These are phyloP conservation scores for Sisor rabdophorus DNA, from an alignment of 2,113 vertebrate genomes.

Conservation along the genomic window DNA sequence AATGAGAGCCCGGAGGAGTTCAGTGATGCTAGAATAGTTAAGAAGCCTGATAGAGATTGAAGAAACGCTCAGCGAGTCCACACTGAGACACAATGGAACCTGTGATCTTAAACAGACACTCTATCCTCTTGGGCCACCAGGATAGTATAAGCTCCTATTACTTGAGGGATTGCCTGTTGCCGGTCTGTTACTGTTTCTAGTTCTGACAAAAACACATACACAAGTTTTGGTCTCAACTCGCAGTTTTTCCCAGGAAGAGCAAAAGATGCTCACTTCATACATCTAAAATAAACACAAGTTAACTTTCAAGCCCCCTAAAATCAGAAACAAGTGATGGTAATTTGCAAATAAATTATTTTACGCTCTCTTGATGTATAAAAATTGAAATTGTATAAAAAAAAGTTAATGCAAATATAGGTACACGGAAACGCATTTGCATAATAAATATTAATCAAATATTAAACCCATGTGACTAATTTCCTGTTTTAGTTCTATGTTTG, in stretches of 20 bases:
- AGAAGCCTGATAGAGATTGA: constrained; percentile 31
- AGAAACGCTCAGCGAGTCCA: constrained; percentile 48
- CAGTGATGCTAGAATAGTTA: constrained; percentile 54
- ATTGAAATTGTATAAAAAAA: too few species aligned
- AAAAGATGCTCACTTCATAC: not conserved
- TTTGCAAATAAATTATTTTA: too few species aligned
- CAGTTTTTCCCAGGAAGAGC: not conserved
- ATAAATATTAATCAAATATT: too few species aligned
- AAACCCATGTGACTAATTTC: too few species aligned
- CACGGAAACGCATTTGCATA: too few species aligned
- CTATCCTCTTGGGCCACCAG: constrained; percentile 57
- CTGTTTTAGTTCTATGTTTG: too few species aligned
- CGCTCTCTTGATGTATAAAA: too few species aligned
- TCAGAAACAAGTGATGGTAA: too few species aligned
- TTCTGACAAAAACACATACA: constrained; percentile 8
- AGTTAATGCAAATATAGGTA: too few species aligned
- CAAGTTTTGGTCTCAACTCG: not conserved
- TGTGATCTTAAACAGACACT: constrained; percentile 69
- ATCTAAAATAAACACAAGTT: constrained; percentile 12
- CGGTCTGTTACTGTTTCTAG: constrained; percentile 44
- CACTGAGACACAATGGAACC: constrained; percentile 63
- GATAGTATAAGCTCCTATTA: constrained; percentile 60
- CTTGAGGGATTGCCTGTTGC: constrained; percentile 56
- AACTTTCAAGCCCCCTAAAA: too few species aligned
- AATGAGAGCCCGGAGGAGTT: constrained; percentile 50